These are phyloP conservation scores for Ectropis crepuscularia DNA, from an alignment of 2,888 invertebrate species.

Conservation along the genomic window DNA sequence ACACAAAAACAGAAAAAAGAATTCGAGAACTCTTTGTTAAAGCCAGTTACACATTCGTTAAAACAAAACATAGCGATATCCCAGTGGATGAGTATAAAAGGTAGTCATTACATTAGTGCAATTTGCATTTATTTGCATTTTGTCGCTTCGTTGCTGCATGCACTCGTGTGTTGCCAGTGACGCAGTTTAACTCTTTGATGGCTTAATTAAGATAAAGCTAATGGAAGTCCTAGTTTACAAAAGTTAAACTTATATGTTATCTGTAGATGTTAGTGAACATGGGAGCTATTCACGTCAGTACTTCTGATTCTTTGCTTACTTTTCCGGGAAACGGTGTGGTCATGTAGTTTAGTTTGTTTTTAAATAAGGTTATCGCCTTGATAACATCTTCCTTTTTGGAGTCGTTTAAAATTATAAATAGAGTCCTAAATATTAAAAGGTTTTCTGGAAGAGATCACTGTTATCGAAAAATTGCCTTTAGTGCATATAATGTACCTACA, in stretches of 20 bases:
- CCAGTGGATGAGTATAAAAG: conserved; percentile 41
- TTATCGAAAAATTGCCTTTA: too few relatives aligned
- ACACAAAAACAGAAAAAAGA: too few relatives aligned
- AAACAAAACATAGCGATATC: conserved; percentile 8
- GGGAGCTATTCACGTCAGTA: not conserved
- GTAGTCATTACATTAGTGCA: conserved; percentile 49
- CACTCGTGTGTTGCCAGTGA: conserved; percentile 24
- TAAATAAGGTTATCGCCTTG: too few relatives aligned
- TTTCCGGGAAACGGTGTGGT: too few relatives aligned
- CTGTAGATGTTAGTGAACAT: not conserved
- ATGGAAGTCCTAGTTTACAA: conserved; percentile 6
- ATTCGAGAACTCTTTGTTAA: not conserved
- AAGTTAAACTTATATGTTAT: not conserved
- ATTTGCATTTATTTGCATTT: conserved; percentile 68
- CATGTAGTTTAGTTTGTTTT: too few relatives aligned
- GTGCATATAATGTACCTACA: too few relatives aligned
- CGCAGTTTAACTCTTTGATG: conserved; percentile 3
- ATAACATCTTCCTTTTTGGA: too few relatives aligned
- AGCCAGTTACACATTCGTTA: not conserved
- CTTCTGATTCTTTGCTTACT: too few relatives aligned
- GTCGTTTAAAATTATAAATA: too few relatives aligned
- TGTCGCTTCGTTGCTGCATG: conserved; percentile 31
- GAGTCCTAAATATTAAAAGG: too few relatives aligned
- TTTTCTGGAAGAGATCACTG: too few relatives aligned
- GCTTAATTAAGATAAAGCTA: conserved; percentile 22